Percentiles rank a stretch among this genome's conserved stretches.
Conservation (phyloP, 2,888 invertebrate species). For the Drosophila recens region DNA sequence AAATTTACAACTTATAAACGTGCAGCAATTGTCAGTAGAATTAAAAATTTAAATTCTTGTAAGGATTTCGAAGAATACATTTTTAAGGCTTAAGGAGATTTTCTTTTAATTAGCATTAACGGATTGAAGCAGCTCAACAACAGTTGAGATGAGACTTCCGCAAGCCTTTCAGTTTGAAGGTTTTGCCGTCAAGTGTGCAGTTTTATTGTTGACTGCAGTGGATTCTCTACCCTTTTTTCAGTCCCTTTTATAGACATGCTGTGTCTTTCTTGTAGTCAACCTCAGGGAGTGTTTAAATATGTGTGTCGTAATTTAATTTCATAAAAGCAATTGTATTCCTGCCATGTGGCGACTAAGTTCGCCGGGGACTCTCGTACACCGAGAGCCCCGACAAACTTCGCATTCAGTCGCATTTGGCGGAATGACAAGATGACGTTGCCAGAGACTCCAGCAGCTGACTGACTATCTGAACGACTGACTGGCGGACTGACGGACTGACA, state of each 20-base stretch:
- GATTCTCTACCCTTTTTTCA: constrained; percentile 4
- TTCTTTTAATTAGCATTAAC: constrained; percentile 55
- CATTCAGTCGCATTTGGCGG: constrained; percentile 54
- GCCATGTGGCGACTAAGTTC: constrained; percentile 67
- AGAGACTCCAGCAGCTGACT: constrained; percentile 29
- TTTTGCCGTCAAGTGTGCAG: constrained; percentile 48
- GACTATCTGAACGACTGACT: neutral
- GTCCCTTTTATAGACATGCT: constrained; percentile 5
- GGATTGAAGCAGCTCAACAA: constrained; percentile 35
- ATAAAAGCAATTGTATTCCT: constrained; percentile 77
- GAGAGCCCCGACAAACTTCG: constrained; percentile 54
- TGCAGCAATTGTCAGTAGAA: too few species aligned
- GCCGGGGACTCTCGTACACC: constrained; percentile 19
- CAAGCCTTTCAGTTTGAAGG: constrained; percentile 33
- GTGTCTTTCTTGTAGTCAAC: constrained; percentile 15
- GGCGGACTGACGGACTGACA: neutral
- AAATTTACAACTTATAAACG: too few species aligned
- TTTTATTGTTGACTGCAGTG: constrained; percentile 59
- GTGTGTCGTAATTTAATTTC: constrained; percentile 78
- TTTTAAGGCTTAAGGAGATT: constrained; percentile 22
- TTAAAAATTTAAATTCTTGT: too few species aligned
- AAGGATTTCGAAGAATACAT: too few species aligned
- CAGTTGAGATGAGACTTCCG: constrained; percentile 29
- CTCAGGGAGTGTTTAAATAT: constrained; percentile 61
- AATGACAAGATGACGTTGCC: constrained; percentile 76